Base-by-base conservation (phyloP, 2,797 vertebrate genomes). In the Crenuchus spilurus region DNA sequence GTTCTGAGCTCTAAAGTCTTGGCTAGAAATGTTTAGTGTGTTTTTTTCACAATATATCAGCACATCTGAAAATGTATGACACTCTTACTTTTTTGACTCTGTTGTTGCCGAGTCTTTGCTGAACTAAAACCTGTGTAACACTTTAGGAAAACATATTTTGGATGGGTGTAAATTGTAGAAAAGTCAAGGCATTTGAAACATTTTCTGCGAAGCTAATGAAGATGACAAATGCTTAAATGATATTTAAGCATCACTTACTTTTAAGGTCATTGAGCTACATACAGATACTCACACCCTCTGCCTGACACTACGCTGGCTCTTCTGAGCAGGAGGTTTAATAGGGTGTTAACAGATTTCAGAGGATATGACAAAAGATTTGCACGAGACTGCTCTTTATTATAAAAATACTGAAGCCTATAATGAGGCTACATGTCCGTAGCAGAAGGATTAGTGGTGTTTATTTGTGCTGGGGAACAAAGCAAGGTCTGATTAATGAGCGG, bases 391-490 rank as follows among this genome's bases (percentile, higher is more conserved):
- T 44, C 74, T 85, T 86, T 85, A 86, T 84, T 85, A 79, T 49
- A 65, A 77, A 28, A 72, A 28, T 22, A 70, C 72, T 67, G 31
- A 52, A 60, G 26, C 6, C 16, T 74, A 83, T 77, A 69, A 73
- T 16, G 28, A 16, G 60, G 65, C 68, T 75, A 61, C 73, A 80
- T 87, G 83, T 33, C 51, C 30, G 84, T 83, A 76, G 80, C 80
- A 85, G 83, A 80, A 73, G 84, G 83, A 90, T 90, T 88, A 86
- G 70, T 76, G 2, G 7, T 87, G 83, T 88, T 90, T 90, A 83
- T 88, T 88, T 86, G 71, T 65, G 70, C 67, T 74, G 46, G 24
- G 54, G 24, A 39, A 66, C 13, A 42, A 48, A 52, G 31, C 16
- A 28, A 16, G 20, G 61, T 61, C 41, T 61, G 49, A 57, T 73